Percentiles rank a stretch among this genome's conserved stretches.
These are phyloP conservation scores for Strigamia transsilvanica DNA, from an alignment of 2,888 invertebrate species.

Conservation along the genomic window DNA sequence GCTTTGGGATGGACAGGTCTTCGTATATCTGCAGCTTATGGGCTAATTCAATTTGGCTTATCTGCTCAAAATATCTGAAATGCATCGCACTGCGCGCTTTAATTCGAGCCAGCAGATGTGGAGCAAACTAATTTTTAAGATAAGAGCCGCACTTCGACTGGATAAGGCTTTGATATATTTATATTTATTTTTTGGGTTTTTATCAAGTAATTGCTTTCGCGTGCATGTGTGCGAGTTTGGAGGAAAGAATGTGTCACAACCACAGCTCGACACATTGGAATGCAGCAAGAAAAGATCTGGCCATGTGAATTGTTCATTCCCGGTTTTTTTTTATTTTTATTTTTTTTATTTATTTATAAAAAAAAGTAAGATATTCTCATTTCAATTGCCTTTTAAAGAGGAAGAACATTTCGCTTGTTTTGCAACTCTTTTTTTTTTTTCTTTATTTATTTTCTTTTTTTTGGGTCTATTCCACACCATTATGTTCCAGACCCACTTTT, in stretches of 20 bases:
- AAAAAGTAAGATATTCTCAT: neutral
- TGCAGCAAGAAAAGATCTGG: conserved; percentile 21
- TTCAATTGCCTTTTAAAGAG: conserved; percentile 36
- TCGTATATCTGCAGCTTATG: conserved; percentile 32
- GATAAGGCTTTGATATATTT: conserved; percentile 32
- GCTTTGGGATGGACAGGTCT: conserved; percentile 20
- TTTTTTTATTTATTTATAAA: neutral
- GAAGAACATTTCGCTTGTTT: conserved; percentile 23
- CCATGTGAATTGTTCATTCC: neutral
- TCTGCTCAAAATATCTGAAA: conserved; percentile 27
- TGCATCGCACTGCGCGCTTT: conserved; percentile 17
- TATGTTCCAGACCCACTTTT: too few species aligned
- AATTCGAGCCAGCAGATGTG: conserved; percentile 6
- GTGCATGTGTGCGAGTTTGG: neutral
- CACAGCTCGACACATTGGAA: conserved; percentile 27
- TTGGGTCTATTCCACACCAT: too few species aligned
- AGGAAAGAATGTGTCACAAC: conserved; percentile 16
- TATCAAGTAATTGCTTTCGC: conserved; percentile 23
- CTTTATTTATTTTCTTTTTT: neutral
- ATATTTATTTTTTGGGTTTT: conserved; percentile 8
- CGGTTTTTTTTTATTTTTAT: neutral
- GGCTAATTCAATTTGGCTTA: conserved; percentile 39
- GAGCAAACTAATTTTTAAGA: conserved; percentile 11
- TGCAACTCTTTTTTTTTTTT: neutral
- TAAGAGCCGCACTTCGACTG: conserved; percentile 3